Percentiles rank a stretch among this genome's conserved stretches.
Conservation (phyloP, 2,113 vertebrate genomes). For the Neogobius melanostomus region DNA sequence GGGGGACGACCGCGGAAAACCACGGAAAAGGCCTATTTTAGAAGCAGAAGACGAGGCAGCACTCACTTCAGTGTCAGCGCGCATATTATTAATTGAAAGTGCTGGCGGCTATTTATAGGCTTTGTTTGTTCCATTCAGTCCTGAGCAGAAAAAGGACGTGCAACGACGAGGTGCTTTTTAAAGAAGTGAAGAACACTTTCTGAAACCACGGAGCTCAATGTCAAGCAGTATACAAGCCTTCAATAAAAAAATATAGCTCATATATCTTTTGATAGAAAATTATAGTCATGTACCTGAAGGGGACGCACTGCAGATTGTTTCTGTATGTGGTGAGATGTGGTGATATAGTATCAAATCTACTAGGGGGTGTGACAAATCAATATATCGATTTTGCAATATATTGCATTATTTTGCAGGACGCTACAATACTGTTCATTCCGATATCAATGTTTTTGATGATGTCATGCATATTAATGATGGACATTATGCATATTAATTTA, state of each 20-base stretch:
- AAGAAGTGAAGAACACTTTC: neutral
- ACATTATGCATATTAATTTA: too few relatives aligned
- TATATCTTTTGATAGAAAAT: neutral
- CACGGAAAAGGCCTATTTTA: neutral
- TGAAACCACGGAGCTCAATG: neutral
- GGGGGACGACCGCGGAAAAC: slow-evolving; percentile 12
- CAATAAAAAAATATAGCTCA: neutral
- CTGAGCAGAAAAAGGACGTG: slow-evolving; percentile 3
- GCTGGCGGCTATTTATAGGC: slow-evolving; percentile 52
- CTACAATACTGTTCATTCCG: too few relatives aligned
- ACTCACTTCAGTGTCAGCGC: slow-evolving; percentile 24
- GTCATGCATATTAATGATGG: too few relatives aligned
- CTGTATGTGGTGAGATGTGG: neutral
- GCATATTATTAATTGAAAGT: slow-evolving; percentile 60
- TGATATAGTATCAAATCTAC: neutral
- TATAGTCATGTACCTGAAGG: neutral
- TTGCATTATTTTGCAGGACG: too few relatives aligned
- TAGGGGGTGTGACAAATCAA: too few relatives aligned
- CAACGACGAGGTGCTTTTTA: neutral
- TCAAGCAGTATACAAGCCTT: neutral
- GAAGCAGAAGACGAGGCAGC: slow-evolving; percentile 16
- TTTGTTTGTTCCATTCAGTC: slow-evolving; percentile 57
- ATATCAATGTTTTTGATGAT: too few relatives aligned
- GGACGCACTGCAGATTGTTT: neutral
- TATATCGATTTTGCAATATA: too few relatives aligned